These are phyloP conservation scores for Dinothrombium tinctorium DNA, from an alignment of 1,140 invertebrate genomes.

Conservation along the genomic window DNA sequence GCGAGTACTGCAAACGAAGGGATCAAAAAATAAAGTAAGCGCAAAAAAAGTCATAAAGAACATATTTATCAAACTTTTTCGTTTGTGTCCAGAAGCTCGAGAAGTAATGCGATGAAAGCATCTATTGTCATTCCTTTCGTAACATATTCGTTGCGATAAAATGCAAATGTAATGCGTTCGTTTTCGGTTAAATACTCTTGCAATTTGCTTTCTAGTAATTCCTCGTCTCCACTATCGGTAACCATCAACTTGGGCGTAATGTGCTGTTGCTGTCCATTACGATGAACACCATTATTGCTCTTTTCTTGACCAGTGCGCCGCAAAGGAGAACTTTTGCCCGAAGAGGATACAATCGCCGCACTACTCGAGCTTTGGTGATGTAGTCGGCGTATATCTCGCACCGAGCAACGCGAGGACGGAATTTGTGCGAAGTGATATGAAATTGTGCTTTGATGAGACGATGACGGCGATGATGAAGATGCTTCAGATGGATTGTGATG, in stretches of 20 bases:
- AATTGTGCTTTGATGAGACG: neutral
- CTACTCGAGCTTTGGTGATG: neutral
- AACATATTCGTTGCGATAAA: conserved; percentile 70
- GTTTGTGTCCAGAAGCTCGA: conserved; percentile 66
- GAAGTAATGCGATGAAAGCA: conserved; percentile 60
- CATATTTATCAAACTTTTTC: no score
- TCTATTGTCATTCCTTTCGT: conserved; percentile 54
- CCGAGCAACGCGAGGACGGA: conserved; percentile 8
- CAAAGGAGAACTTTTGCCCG: neutral
- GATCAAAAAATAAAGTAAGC: conserved; percentile 5
- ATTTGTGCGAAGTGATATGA: neutral
- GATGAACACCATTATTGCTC: no score
- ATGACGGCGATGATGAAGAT: conserved; percentile 4
- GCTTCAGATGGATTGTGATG: conserved; percentile 2
- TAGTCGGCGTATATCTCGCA: neutral
- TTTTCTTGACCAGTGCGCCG: no score
- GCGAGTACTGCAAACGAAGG: conserved; percentile 41
- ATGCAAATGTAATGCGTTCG: conserved; percentile 60
- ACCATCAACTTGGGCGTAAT: neutral
- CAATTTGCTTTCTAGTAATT: conserved; percentile 75
- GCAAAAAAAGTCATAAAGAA: neutral
- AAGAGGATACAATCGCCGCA: neutral
- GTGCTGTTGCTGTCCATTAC: no score
- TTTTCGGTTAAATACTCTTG: conserved; percentile 51
- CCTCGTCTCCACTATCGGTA: conserved; percentile 14